Percentiles rank a stretch among this genome's conserved stretches.
phyloP scores from a whole-genome alignment of 2,113 vertebrate genomes.

The Psittacula cyanocephala region DNA sequence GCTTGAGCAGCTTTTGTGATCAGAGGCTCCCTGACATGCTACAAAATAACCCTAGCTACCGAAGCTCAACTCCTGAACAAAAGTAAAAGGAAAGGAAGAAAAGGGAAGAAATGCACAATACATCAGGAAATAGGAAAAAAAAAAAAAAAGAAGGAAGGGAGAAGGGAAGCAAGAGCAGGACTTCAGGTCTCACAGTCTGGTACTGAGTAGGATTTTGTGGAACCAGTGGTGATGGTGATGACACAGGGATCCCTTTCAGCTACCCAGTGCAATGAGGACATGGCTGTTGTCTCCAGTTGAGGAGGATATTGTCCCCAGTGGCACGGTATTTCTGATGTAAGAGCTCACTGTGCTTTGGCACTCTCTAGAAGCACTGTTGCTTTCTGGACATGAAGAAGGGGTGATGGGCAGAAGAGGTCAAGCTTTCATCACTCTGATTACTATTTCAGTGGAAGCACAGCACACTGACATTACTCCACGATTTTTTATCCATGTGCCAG shows the following conservation, averaged over 20 bases:
- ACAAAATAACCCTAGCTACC: neutral
- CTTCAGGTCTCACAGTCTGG: neutral
- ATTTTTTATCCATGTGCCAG: neutral
- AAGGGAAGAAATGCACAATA: neutral
- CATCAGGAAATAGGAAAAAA: neutral
- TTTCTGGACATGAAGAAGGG: neutral
- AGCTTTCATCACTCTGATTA: neutral
- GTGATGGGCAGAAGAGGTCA: neutral
- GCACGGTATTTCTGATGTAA: neutral
- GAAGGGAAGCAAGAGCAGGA: neutral
- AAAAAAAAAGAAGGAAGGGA: rapidly evolving
- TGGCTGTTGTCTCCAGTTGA: neutral
- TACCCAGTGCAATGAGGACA: too few relatives aligned
- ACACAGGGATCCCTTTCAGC: neutral
- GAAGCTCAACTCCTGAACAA: neutral
- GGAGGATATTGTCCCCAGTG: neutral
- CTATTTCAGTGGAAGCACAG: neutral
- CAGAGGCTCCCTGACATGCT: neutral
- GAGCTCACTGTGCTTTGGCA: neutral
- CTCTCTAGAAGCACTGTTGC: neutral
- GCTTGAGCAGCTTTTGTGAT: neutral
- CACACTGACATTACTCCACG: neutral
- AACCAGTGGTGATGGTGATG: neutral
- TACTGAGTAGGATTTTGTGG: neutral
- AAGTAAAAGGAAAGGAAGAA: neutral